A percentile compares a stretch with the other conserved stretches of the same genome.
phyloP scores from a whole-genome alignment of 2,113 vertebrate genomes.

The Malaclemys terrapin region DNA sequence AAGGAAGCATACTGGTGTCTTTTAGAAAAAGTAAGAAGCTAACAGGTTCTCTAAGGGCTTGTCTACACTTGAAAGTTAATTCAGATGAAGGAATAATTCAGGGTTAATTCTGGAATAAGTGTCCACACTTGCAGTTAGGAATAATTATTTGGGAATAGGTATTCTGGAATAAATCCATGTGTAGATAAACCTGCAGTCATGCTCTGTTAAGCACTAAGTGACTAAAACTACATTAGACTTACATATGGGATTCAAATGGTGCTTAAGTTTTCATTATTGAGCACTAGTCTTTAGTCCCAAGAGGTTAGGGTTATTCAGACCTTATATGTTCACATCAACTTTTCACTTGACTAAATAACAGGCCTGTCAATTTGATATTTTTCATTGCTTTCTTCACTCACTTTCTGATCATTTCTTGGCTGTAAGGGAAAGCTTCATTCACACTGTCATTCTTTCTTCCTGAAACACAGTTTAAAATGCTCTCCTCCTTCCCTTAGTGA shows the following conservation, averaged over 20 bases:
- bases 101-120: neutral
- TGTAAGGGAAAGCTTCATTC: neutral
- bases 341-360: neutral
- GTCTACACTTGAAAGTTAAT: neutral
- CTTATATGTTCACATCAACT: neutral
- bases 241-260: neutral
- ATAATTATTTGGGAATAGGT: neutral
- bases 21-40: neutral
- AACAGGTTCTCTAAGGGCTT: neutral
- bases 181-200: neutral
- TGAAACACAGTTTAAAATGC: neutral
- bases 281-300: neutral
- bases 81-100: neutral
- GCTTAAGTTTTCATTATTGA: slow-evolving; percentile 10
- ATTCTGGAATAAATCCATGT: neutral
- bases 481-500: neutral
- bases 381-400: neutral
- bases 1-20: neutral
- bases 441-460: neutral
- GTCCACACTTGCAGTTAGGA: neutral
- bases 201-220: neutral
- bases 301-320: neutral
- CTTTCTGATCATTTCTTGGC: neutral
- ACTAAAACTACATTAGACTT: neutral
- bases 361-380: neutral